Percentiles rank a stretch among this genome's conserved stretches.
phyloP scores from a whole-genome alignment of 2,797 vertebrate species.

The Vultur gryphus region DNA sequence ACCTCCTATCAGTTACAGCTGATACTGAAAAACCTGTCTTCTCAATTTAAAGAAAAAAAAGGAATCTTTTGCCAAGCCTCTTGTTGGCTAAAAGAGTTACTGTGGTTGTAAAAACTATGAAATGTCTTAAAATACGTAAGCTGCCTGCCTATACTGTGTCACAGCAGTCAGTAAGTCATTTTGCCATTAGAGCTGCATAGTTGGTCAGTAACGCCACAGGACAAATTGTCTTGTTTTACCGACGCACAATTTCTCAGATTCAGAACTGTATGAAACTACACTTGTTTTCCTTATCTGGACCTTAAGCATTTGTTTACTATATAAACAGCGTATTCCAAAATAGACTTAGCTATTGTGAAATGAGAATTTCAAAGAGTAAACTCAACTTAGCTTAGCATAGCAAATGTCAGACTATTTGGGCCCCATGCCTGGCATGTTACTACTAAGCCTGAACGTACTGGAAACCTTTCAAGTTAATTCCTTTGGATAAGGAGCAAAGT shows the following conservation, averaged over 20 bases:
- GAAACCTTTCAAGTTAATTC: neutral
- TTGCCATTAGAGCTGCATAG: neutral
- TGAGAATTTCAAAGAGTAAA: neutral
- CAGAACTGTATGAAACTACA: neutral
- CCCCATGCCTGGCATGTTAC: neutral
- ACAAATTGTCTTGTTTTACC: neutral
- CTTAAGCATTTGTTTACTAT: neutral
- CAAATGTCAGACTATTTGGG: neutral
- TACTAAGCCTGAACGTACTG: neutral
- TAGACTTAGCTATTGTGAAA: neutral
- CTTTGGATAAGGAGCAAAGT: neutral
- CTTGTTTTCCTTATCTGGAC: neutral
- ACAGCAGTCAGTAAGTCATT: neutral
- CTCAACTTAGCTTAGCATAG: neutral
- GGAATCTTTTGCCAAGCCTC: neutral
- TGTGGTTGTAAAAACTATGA: neutral
- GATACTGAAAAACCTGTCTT: neutral
- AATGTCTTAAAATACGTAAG: neutral
- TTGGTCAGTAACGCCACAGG: neutral
- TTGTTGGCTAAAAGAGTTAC: neutral
- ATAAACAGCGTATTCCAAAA: neutral
- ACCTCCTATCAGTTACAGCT: neutral
- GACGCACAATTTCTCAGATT: neutral
- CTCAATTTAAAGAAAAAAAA: neutral
- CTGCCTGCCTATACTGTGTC: neutral